These are phyloP conservation scores for Sebastes steindachneri DNA, from an alignment of 2,797 vertebrate genomes.

Conservation along the genomic window DNA sequence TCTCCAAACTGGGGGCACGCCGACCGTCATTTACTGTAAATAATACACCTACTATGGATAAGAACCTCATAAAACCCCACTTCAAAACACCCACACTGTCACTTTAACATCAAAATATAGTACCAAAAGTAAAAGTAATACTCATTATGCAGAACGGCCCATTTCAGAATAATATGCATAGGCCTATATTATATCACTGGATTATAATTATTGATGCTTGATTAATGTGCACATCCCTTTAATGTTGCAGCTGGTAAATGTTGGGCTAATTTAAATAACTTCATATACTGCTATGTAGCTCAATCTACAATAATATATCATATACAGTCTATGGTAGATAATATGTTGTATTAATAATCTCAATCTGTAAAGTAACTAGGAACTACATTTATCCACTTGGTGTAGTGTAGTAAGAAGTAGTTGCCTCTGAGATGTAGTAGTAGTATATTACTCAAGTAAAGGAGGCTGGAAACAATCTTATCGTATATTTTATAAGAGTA, in stretches of 20 bases:
- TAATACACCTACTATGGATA: too few species aligned
- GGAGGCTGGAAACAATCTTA: not conserved
- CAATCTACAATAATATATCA: not conserved
- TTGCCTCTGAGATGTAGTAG: not conserved
- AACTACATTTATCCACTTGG: not conserved
- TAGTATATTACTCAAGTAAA: not conserved
- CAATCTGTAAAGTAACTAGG: not conserved
- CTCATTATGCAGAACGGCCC: not conserved
- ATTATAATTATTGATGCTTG: too few species aligned
- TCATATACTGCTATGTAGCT: not conserved
- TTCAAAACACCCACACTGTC: too few species aligned
- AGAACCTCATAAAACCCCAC: rapidly evolving
- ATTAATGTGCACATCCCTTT: too few species aligned
- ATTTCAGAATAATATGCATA: too few species aligned
- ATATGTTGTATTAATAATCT: not conserved
- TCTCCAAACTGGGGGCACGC: rapidly evolving
- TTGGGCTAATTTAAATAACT: not conserved
- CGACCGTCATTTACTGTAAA: too few species aligned
- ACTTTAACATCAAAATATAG: not conserved
- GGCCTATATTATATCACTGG: too few species aligned
- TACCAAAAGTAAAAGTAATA: not conserved
- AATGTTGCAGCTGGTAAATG: not conserved
- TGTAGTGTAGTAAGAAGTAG: not conserved
- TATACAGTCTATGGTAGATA: not conserved
- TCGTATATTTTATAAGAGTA: not conserved